A percentile compares a stretch with the other conserved stretches of the same genome.
phyloP scores from a whole-genome alignment of 2,888 invertebrate species.

The Chalcosyrphus nemorum region DNA sequence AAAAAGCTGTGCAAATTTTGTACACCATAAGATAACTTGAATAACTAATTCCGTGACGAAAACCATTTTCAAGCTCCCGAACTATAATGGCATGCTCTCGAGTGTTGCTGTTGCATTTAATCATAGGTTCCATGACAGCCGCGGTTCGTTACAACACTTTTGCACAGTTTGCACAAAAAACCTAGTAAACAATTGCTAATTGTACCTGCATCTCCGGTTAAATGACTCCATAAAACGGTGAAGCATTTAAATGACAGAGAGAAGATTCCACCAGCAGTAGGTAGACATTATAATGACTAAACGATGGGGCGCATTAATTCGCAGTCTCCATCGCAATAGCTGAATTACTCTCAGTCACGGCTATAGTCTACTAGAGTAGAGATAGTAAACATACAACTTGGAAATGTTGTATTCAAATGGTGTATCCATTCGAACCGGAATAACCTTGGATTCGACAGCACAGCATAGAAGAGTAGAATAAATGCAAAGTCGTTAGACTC shows the following conservation, averaged over 20 bases:
- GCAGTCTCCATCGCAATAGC: conserved; percentile 1
- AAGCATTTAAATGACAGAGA: background rate
- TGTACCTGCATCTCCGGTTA: conserved; percentile 3
- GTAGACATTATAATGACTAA: background rate
- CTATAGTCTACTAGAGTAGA: background rate
- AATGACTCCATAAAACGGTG: background rate
- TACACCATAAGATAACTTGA: background rate
- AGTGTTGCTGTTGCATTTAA: background rate
- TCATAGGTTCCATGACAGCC: background rate
- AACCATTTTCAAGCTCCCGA: background rate
- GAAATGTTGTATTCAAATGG: conserved; percentile 30
- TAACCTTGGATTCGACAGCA: conserved; percentile 27
- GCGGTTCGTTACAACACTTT: background rate
- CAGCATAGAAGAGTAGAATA: background rate
- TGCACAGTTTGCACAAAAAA: background rate
- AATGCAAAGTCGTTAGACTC: background rate
- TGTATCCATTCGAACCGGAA: conserved; percentile 21
- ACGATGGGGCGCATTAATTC: conserved; percentile 6
- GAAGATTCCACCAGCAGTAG: background rate
- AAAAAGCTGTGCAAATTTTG: background rate
- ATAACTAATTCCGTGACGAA: background rate
- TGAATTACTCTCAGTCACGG: background rate
- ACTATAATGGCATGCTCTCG: background rate
- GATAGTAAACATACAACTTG: background rate
- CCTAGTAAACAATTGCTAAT: background rate